A percentile compares a stretch with the other conserved stretches of the same genome.
Evolutionary conservation across 2,113 vertebrate genomes (phyloP).

Genomic region (Pandion haliaetus): DNA sequence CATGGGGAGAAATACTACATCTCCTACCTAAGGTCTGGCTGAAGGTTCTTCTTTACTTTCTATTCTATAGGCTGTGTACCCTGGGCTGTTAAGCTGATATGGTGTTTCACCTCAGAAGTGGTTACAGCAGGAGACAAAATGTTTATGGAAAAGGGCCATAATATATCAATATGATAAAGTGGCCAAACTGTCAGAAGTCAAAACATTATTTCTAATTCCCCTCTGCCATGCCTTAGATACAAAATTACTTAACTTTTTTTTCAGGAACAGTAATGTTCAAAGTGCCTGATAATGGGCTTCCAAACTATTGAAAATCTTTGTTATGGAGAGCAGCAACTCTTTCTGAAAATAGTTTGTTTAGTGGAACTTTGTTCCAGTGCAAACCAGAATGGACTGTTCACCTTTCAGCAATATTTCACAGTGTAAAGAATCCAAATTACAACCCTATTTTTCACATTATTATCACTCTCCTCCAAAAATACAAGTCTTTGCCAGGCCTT

Average conservation of each 20-base stretch:
- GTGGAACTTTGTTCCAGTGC: neutral
- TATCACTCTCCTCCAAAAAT: neutral
- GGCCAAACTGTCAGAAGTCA: neutral
- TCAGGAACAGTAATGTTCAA: neutral
- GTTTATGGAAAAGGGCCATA: neutral
- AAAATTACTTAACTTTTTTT: neutral
- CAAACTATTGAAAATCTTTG: neutral
- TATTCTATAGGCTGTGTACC: neutral
- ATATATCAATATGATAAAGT: neutral
- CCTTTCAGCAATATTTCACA: neutral
- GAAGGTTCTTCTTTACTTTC: neutral
- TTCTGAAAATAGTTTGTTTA: neutral
- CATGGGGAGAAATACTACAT: neutral
- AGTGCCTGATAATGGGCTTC: neutral
- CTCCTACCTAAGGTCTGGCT: neutral
- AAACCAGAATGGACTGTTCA: neutral
- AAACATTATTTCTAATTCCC: neutral
- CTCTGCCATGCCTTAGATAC: neutral
- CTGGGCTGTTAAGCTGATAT: neutral
- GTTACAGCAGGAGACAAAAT: neutral
- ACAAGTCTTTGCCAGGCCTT: neutral
- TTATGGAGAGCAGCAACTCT: neutral
- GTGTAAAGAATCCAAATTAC: neutral
- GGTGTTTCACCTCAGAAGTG: neutral
- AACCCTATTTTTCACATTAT: neutral